These are phyloP conservation scores for Tipula unca DNA, from an alignment of 2,888 invertebrate species.

Conservation along the genomic window DNA sequence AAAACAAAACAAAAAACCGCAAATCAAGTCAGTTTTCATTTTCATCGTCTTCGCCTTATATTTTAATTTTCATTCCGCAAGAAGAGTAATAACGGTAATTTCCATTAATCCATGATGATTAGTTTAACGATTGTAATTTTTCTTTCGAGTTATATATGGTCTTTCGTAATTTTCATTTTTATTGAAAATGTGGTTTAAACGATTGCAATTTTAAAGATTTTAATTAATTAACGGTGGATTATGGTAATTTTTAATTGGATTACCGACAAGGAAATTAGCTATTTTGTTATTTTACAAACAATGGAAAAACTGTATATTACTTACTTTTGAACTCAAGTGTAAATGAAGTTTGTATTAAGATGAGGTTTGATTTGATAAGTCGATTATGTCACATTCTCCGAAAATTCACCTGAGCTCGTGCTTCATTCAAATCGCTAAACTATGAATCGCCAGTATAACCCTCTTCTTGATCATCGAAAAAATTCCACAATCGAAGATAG, in stretches of 20 bases:
- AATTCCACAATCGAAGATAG: too few relatives aligned
- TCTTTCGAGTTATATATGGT: background rate
- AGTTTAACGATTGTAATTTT: background rate
- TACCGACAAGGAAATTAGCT: background rate
- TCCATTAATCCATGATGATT: background rate
- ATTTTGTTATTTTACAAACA: background rate
- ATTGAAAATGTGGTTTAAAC: background rate
- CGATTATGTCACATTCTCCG: too few relatives aligned
- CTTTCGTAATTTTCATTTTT: background rate
- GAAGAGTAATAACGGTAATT: conserved; percentile 8
- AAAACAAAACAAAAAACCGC: background rate
- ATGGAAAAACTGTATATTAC: too few relatives aligned
- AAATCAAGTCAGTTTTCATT: background rate
- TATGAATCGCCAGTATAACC: too few relatives aligned
- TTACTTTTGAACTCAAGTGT: too few relatives aligned
- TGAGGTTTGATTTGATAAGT: too few relatives aligned
- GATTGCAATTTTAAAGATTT: background rate
- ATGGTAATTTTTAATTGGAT: background rate
- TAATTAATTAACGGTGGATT: background rate
- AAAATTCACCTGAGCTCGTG: too few relatives aligned
- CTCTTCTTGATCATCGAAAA: too few relatives aligned
- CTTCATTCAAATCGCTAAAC: too few relatives aligned
- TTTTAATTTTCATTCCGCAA: background rate
- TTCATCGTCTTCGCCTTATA: background rate
- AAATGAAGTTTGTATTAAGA: too few relatives aligned